Conservation (phyloP, 2,113 vertebrate species). For the Oncorhynchus kisutch region DNA sequence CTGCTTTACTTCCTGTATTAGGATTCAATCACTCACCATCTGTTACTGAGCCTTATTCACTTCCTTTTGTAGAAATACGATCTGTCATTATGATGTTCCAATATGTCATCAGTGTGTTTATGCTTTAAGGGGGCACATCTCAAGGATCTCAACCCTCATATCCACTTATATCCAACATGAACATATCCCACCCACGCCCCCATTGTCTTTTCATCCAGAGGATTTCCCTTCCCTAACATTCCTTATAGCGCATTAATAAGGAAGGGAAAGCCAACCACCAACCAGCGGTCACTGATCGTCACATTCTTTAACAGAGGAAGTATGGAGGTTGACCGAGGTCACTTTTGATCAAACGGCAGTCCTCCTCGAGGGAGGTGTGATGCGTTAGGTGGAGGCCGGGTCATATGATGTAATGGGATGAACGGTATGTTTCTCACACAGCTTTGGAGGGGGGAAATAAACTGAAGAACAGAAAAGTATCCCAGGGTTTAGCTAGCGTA, state of each 20-base stretch:
- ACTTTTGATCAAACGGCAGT: slow-evolving; percentile 28
- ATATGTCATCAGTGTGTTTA: not conserved
- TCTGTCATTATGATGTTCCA: not conserved
- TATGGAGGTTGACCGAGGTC: slow-evolving; percentile 7
- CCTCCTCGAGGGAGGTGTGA: not conserved
- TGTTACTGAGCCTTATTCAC: slow-evolving; percentile 48
- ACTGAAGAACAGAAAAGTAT: not conserved
- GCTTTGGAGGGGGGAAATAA: slow-evolving; percentile 14
- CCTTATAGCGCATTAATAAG: not conserved
- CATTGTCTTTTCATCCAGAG: not conserved
- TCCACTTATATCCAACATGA: no score
- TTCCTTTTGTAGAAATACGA: not conserved
- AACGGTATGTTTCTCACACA: slow-evolving; percentile 5
- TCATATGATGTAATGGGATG: slow-evolving; percentile 1
- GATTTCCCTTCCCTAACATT: not conserved
- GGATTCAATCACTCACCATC: not conserved
- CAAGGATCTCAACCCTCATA: no score
- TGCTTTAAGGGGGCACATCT: no score
- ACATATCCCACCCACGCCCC: not conserved
- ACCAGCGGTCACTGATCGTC: not conserved
- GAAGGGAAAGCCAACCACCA: slow-evolving; percentile 3
- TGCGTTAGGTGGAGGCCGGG: slow-evolving; percentile 1
- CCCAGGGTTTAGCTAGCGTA: not conserved
- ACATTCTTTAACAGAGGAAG: slow-evolving; percentile 3
- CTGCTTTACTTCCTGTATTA: not conserved